Evolutionary conservation across 37 sponge, comb jelly and placozoan species (phyloP).

Genomic region (Crambe crambe): DNA sequence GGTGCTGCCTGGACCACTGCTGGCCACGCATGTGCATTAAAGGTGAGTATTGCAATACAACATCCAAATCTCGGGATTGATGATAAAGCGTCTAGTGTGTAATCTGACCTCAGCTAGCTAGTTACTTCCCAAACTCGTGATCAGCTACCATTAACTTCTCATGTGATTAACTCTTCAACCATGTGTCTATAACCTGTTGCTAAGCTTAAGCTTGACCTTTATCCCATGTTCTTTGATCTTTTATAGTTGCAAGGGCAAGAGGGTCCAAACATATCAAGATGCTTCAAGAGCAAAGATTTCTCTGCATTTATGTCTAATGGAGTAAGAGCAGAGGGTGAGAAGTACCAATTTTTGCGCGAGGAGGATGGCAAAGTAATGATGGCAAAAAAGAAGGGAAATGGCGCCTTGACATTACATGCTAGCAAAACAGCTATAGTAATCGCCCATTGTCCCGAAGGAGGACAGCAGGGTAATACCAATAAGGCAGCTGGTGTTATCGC

Average conservation of each 20-base stretch:
- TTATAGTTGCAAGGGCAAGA: too few relatives aligned
- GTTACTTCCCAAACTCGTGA: too few relatives aligned
- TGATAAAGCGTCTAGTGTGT: too few relatives aligned
- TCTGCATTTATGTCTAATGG: constrained; percentile 72
- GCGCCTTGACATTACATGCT: constrained; percentile 75
- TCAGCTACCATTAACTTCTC: too few relatives aligned
- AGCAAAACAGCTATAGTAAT: constrained; percentile 87
- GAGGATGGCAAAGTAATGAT: constrained; percentile 72
- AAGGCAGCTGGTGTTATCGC: constrained; percentile 82
- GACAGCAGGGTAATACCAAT: constrained; percentile 84
- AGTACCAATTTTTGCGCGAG: constrained; percentile 83
- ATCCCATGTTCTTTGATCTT: too few relatives aligned
- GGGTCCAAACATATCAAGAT: constrained; percentile 59
- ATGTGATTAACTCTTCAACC: background rate
- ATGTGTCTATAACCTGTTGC: background rate
- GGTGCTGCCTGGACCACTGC: constrained; percentile 72
- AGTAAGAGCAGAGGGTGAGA: constrained; percentile 38
- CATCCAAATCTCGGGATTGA: too few relatives aligned
- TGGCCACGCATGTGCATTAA: constrained; percentile 53
- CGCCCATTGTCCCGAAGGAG: constrained; percentile 84
- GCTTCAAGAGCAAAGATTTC: constrained; percentile 82
- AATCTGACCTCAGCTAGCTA: too few relatives aligned
- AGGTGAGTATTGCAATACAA: too few relatives aligned
- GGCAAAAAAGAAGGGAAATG: constrained; percentile 71
- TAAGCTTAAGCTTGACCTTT: too few relatives aligned